Evolutionary conservation across 2,888 invertebrate species (phyloP), one percentile per base, ranked within the genome.

Genomic region (Lasioglossum figueresi): DNA sequence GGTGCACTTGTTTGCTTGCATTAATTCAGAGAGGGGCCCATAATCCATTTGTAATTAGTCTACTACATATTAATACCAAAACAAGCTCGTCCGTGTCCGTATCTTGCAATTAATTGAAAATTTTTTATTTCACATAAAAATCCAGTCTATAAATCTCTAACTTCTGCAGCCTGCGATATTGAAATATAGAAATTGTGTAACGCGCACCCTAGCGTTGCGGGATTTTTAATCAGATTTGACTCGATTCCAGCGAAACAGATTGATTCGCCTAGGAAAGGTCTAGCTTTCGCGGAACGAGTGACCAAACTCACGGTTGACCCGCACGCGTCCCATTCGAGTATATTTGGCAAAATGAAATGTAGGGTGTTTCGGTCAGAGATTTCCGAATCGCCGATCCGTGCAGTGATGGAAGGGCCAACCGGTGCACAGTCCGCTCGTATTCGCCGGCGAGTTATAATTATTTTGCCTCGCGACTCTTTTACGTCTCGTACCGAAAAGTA

Each of bases 401-500:
- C 31, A 16, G 31, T n/a, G 27, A 63, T 63, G 66, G 66, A 66
- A 66, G 66, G 66, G 66, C 19, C 23, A 19, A 34, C 34, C 66
- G 4, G 19, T 59, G 52, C 8, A 23, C 52, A 8, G 59, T 27
- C 10, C 27, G 59, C 59, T 59, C 27, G 66, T 8, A 23, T 66
- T 31, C 34, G 34, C 19, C 66, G 31, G 3, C 66, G 23, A 66
- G 66, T 66, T 66, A 66, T 66, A 66, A 66, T 66, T 66, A 34
- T 66, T 14, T 66, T 34, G 34, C 66, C 34, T 34, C 63, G 27
- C 14, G 19, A 23, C 45, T 4, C 31, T 31, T 45, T 76, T n/a
- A 43, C 71, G 68, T 14, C 77, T 71, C 77, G 83, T 75, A 27
- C 37, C 40, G 70, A 27, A 71, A 63, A 70, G 63, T 75, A 77